Evolutionary conservation across 1,140 invertebrate genomes (phyloP).

Genomic region (Drepana arcuata): DNA sequence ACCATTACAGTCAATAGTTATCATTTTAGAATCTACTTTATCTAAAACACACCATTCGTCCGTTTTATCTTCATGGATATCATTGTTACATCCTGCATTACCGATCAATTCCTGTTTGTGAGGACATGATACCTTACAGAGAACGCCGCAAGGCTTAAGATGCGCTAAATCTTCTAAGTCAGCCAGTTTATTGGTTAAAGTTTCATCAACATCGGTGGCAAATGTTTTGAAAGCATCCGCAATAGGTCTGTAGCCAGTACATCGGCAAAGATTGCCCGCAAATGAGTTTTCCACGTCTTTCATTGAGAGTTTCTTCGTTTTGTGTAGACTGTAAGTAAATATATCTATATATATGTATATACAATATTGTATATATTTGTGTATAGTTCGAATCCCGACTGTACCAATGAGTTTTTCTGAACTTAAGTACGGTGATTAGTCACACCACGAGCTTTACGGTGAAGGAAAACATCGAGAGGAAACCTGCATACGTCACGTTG

Average conservation of each 20-base stretch:
- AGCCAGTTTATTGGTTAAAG: constrained; percentile 40
- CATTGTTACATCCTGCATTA: too few species aligned
- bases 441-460: too few species aligned
- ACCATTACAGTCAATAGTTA: constrained; percentile 21
- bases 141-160: constrained; percentile 32
- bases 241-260: constrained; percentile 90
- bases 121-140: constrained; percentile 27
- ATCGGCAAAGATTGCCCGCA: constrained; percentile 88
- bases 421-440: too few species aligned
- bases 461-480: too few species aligned
- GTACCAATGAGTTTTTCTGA: too few species aligned
- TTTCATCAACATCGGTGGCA: constrained; percentile 25
- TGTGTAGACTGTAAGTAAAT: constrained; percentile 8
- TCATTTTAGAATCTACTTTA: constrained; percentile 20
- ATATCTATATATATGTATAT: too few species aligned
- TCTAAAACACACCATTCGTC: constrained; percentile 39
- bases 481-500: too few species aligned
- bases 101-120: too few species aligned
- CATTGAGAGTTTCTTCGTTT: constrained; percentile 71
- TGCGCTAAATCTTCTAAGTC: constrained; percentile 66
- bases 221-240: constrained; percentile 77
- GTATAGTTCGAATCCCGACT: too few species aligned
- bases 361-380: too few species aligned
- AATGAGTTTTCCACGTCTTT: constrained; percentile 83
- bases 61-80: constrained; percentile 7